Base-by-base conservation (phyloP, 1,140 invertebrate genomes). In the Daktulosphaira vitifoliae region DNA sequence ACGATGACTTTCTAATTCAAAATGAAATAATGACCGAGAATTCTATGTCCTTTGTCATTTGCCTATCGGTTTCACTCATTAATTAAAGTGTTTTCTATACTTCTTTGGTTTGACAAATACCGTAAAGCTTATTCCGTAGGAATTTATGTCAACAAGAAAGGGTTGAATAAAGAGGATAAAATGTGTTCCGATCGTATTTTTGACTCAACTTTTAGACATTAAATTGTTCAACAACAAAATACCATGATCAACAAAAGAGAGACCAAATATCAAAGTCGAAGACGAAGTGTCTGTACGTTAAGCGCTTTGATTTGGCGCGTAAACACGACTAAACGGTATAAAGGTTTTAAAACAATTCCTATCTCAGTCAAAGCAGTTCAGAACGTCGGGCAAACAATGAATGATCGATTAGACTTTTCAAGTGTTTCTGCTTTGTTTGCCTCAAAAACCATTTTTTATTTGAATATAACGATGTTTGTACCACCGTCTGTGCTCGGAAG, bases 231-330 rank as follows among this genome's bases (percentile, higher is more conserved):
- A 15, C 22, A 52, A 20, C 16, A 29, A 29, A 52, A 52, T 52
- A 20, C 16, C 33, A 6, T 37, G 29, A 37, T 20, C n/a, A n/a
- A n/a, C n/a, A n/a, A n/a, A n/a, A n/a, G n/a, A n/a, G n/a, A n/a
- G n/a, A n/a, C n/a, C n/a, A n/a, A n/a, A n/a, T n/a, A n/a, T n/a
- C n/a, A n/a, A n/a, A n/a, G 26, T 8, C 8, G 22, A 20, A 33
- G 4, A 4, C 16, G 50, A 6, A 13, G 9, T 16, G 50, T 18
- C 9, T 8, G 26, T 52, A 33, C 29, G 37, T 52, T 16, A 20
- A 29, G 37, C 26, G 50, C 26, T 52, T 52, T 52, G 26, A 33
- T 20, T 52, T 52, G 37, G 29, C 50, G 26, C 37, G 26, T 52
- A 52, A 52, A 52, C 50, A 52, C 26, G 16, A 29, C 4, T 25